Evolutionary conservation across 2,797 vertebrate species (phyloP), one percentile per base, ranked within the genome.

Genomic region (Melanotaenia nigrans): DNA sequence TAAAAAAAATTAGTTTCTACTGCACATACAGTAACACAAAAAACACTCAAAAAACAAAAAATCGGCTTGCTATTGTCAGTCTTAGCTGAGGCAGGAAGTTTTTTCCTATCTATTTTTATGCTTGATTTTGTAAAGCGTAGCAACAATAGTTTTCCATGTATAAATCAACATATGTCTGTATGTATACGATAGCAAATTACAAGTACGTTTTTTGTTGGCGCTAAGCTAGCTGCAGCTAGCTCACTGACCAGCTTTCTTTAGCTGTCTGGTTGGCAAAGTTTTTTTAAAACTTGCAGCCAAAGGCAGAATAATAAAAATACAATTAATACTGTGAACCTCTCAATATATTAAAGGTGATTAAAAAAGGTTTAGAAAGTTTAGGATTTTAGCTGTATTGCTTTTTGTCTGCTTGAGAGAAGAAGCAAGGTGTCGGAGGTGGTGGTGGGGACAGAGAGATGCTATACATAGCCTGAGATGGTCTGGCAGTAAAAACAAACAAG

Each of bases 401-500:
- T 58, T n/a, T 18, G 65, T 75, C 65, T 33, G 73, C 77, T 71
- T 75, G 66, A 81, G 79, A 75, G 54, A 59, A 40, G 74, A 70
- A 55, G 45, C 1, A 60, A 32, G 75, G 68, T 69, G 79, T 55
- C 51, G 7, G 70, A 71, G 51, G 57, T 38, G 62, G 33, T 6
- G 38, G 54, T 45, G 72, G 76, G 79, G 65, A 78, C 40, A 69
- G 51, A 67, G 72, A 57, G 77, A 83, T 72, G 79, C 93, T 95
- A 95, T 85, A 93, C 88, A 92, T 94, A 94, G 90, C 84, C 75
- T 40, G 84, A 74, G 90, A 90, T 83, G 83, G 79, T 75, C 88
- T 87, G 89, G 90, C 88, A 94, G 91, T 91, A 92, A 95, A 94
- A 95, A 95, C 94, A 95, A 95, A 95, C 94, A 95, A 89, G 93